These are phyloP conservation scores for Aspidiotus destructor DNA, from an alignment of 2,888 invertebrate genomes.

Conservation along the genomic window DNA sequence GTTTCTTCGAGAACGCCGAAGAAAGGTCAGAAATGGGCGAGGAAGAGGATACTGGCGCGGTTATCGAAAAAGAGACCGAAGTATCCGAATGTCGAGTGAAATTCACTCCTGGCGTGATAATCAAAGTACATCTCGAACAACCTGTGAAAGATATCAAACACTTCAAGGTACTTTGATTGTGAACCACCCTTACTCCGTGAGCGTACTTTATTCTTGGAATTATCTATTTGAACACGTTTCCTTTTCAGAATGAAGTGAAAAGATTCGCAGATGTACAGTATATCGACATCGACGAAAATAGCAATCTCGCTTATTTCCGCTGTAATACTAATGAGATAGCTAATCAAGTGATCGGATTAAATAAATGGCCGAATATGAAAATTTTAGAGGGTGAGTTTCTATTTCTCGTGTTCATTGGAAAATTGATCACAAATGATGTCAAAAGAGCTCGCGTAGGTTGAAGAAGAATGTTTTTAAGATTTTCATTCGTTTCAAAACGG, in stretches of 20 bases:
- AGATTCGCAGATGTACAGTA: conserved; percentile 59
- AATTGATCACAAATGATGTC: too few species aligned
- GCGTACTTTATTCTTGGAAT: too few species aligned
- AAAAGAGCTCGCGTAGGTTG: conserved; percentile 35
- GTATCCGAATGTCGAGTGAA: conserved; percentile 41
- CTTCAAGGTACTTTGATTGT: conserved; percentile 49
- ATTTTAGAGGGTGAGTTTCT: conserved; percentile 43
- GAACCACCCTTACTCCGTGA: too few species aligned
- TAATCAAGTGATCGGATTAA: conserved; percentile 41
- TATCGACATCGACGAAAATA: conserved; percentile 67
- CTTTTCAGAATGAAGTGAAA: conserved; percentile 52
- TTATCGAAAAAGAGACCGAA: conserved; percentile 24
- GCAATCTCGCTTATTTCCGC: conserved; percentile 56
- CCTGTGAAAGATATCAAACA: conserved; percentile 55
- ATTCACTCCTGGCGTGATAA: conserved; percentile 56
- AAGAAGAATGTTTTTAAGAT: conserved; percentile 40
- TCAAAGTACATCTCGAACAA: conserved; percentile 57
- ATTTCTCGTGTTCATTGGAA: neutral
- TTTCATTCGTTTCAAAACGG: neutral
- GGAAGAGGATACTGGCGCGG: conserved; percentile 37
- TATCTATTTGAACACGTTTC: conserved; percentile 26
- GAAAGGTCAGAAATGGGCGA: conserved; percentile 31
- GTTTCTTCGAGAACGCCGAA: conserved; percentile 36
- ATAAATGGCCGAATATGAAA: conserved; percentile 40
- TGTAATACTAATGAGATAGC: conserved; percentile 50